Conservation (phyloP, 2,888 invertebrate species). For the Lepidochrysops patricia region DNA sequence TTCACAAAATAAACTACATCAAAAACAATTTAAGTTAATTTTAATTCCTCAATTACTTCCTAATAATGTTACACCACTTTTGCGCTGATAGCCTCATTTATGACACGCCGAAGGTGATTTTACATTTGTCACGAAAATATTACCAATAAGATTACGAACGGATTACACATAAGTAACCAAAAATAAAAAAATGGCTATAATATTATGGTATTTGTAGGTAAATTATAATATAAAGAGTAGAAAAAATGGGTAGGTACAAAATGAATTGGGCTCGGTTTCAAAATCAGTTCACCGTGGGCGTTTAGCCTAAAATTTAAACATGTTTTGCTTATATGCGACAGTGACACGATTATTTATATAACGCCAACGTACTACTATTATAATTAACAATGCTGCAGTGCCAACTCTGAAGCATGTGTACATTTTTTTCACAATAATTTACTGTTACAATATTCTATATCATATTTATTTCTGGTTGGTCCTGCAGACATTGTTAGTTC, state of each 20-base stretch:
- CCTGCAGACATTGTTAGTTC: constrained; percentile 4
- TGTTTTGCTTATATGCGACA: constrained; percentile 5
- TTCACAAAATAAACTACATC: too few species aligned
- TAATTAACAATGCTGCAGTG: not conserved
- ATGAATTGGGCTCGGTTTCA: not conserved
- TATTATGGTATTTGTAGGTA: not conserved
- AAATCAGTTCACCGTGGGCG: not conserved
- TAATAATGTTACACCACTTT: too few species aligned
- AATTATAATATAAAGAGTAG: too few species aligned
- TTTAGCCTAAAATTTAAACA: not conserved
- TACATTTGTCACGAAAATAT: not conserved
- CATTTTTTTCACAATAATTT: not conserved
- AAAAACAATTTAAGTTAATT: too few species aligned
- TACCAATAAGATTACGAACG: too few species aligned
- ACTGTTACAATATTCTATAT: not conserved
- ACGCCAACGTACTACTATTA: not conserved
- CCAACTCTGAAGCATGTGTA: constrained; percentile 5
- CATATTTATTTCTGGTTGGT: not conserved
- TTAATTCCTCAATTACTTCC: too few species aligned
- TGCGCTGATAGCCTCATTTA: too few species aligned
- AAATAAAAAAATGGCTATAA: not conserved
- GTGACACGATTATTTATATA: not conserved
- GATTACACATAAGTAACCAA: too few species aligned
- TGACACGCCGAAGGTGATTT: not conserved
- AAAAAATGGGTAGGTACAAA: not conserved